These are phyloP conservation scores for Drosophila longiperda DNA, from an alignment of 2,888 invertebrate species.

Conservation along the genomic window DNA sequence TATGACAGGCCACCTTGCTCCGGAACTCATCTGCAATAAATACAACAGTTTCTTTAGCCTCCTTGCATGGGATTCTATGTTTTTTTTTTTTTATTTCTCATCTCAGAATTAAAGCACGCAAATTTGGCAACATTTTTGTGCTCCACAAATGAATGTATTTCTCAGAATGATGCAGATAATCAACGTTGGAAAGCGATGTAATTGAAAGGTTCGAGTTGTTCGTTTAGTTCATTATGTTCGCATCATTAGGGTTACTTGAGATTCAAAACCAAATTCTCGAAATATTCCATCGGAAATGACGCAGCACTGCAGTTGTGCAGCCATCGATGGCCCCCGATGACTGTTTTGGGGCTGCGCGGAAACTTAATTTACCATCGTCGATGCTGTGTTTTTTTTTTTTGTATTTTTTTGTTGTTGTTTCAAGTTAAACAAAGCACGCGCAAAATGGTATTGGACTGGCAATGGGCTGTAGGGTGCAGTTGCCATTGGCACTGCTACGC, in stretches of 20 bases:
- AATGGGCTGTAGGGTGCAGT: slow-evolving; percentile 15
- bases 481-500: slow-evolving; percentile 16
- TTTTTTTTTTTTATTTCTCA: too few species aligned
- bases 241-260: slow-evolving; percentile 38
- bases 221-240: slow-evolving; percentile 27
- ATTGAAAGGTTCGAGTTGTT: slow-evolving; percentile 59
- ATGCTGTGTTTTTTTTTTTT: slow-evolving; percentile 20
- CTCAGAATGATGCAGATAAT: slow-evolving; percentile 45
- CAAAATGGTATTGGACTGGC: slow-evolving; percentile 40
- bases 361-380: slow-evolving; percentile 66
- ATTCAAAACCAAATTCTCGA: slow-evolving; percentile 39
- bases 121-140: not conserved
- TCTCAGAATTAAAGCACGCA: not conserved
- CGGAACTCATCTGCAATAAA: slow-evolving; percentile 94
- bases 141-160: slow-evolving; percentile 13
- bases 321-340: not conserved
- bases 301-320: slow-evolving; percentile 36
- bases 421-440: slow-evolving; percentile 58
- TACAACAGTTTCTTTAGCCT: not conserved
- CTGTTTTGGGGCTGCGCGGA: slow-evolving; percentile 30
- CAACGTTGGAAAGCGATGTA: slow-evolving; percentile 54
- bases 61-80: not conserved
- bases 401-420: not conserved
- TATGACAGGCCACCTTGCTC: slow-evolving; percentile 96
- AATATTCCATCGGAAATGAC: slow-evolving; percentile 43